phyloP scores from a whole-genome alignment of 2,888 invertebrate genomes.

The Diplazon laetatorius region DNA sequence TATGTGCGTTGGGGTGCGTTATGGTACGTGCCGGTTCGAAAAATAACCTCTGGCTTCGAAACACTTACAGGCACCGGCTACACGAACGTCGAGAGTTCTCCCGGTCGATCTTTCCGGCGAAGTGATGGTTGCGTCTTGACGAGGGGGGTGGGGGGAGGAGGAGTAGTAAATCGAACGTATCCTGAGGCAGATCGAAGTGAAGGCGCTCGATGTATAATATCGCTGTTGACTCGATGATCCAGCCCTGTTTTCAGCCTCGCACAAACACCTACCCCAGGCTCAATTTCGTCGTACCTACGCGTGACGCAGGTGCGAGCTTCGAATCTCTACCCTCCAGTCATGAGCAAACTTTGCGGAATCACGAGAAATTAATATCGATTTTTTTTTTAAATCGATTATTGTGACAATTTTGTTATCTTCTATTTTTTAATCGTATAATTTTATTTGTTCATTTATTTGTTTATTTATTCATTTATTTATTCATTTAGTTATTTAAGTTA shows the following conservation, averaged over 20 bases:
- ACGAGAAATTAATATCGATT: too few species aligned
- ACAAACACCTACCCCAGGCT: constrained; percentile 51
- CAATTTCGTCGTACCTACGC: background rate
- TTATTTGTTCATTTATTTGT: too few species aligned
- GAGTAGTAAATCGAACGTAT: constrained; percentile 55
- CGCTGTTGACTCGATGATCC: constrained; percentile 54
- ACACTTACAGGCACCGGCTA: constrained; percentile 6
- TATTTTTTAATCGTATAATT: too few species aligned
- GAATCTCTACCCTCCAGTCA: background rate
- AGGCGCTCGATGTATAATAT: constrained; percentile 70
- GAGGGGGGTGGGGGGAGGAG: too few species aligned
- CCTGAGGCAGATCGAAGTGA: constrained; percentile 73
- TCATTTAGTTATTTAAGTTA: too few species aligned
- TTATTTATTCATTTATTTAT: too few species aligned
- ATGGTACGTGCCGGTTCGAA: constrained; percentile 49
- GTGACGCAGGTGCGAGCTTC: constrained; percentile 13
- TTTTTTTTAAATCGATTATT: too few species aligned
- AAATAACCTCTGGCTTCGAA: constrained; percentile 33
- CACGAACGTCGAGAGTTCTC: constrained; percentile 34
- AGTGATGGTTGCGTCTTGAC: constrained; percentile 36
- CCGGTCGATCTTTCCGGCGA: constrained; percentile 40
- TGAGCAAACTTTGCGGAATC: too few species aligned
- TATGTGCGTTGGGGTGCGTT: constrained; percentile 42
- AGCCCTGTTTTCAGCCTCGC: constrained; percentile 72
- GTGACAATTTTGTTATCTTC: too few species aligned